These are phyloP conservation scores for Polypterus senegalus DNA, from an alignment of 2,113 vertebrate genomes.

Conservation along the genomic window DNA sequence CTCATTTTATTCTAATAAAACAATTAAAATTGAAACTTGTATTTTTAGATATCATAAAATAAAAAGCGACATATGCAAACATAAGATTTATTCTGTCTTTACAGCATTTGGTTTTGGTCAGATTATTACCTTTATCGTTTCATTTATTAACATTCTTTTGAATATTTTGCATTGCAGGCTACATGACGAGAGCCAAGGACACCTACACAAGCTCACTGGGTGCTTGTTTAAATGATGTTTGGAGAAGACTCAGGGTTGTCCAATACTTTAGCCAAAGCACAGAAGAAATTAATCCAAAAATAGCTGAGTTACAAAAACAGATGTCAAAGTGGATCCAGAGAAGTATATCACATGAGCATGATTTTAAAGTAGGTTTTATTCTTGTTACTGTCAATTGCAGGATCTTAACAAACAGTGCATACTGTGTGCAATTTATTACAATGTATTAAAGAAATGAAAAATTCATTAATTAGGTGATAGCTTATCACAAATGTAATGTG, in stretches of 20 bases:
- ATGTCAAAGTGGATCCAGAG: slow-evolving; percentile 47
- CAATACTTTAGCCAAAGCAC: slow-evolving; percentile 54
- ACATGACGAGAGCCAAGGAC: slow-evolving; percentile 60
- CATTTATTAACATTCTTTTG: background rate
- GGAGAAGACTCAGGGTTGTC: slow-evolving; percentile 65
- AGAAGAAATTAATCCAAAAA: slow-evolving; percentile 55
- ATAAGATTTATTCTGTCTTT: no score
- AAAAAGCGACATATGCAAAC: no score
- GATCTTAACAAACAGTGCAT: no score
- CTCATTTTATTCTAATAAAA: no score
- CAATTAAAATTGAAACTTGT: no score
- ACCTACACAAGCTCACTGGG: slow-evolving; percentile 46
- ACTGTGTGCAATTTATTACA: no score
- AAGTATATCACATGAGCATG: slow-evolving; percentile 15
- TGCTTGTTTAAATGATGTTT: slow-evolving; percentile 52
- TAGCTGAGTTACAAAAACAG: slow-evolving; percentile 53
- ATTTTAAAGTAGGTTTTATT: slow-evolving; percentile 28
- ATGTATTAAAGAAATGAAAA: no score
- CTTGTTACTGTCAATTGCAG: no score
- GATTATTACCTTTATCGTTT: background rate
- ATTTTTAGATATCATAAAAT: no score
- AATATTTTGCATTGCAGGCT: slow-evolving; percentile 45
- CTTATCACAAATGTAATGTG: no score
- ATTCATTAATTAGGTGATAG: no score
- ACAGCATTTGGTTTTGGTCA: background rate